Conservation (phyloP, 1,140 invertebrate genomes). For the Diplogasteroides magnus region DNA sequence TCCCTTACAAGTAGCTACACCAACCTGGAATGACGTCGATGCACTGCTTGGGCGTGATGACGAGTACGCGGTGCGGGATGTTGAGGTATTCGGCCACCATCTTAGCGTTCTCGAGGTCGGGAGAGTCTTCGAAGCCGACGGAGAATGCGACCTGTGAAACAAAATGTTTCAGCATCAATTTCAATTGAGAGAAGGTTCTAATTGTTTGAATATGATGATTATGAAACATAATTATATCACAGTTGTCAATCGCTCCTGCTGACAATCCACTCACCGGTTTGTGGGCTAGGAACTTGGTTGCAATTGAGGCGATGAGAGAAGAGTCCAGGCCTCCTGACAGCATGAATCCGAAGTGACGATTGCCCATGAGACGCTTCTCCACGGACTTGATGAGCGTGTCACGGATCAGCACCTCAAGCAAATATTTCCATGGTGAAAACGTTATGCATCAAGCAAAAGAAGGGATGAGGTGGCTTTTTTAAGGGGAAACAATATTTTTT, state of each 20-base stretch:
- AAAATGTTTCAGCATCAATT: not conserved
- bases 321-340: slow-evolving; percentile 52
- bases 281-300: slow-evolving; percentile 36
- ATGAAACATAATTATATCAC: not conserved
- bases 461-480: not conserved
- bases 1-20: slow-evolving; percentile 3
- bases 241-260: not conserved
- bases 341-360: slow-evolving; percentile 55
- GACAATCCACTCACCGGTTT: not conserved
- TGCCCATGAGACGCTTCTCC: slow-evolving; percentile 52
- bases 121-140: slow-evolving; percentile 53
- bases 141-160: slow-evolving; percentile 40
- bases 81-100: slow-evolving; percentile 44
- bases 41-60: slow-evolving; percentile 52
- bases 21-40: slow-evolving; percentile 49
- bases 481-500: too few species aligned
- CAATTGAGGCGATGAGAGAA: slow-evolving; percentile 51
- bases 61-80: slow-evolving; percentile 47
- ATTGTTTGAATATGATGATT: not conserved
- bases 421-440: too few species aligned
- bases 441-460: slow-evolving; percentile 11
- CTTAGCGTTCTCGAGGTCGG: slow-evolving; percentile 49
- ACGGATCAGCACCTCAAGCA: slow-evolving; percentile 39
- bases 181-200: slow-evolving; percentile 6
- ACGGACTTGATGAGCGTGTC: slow-evolving; percentile 43